phyloP scores from a whole-genome alignment of 2,888 invertebrate genomes.

The Leucophora obtusa region DNA sequence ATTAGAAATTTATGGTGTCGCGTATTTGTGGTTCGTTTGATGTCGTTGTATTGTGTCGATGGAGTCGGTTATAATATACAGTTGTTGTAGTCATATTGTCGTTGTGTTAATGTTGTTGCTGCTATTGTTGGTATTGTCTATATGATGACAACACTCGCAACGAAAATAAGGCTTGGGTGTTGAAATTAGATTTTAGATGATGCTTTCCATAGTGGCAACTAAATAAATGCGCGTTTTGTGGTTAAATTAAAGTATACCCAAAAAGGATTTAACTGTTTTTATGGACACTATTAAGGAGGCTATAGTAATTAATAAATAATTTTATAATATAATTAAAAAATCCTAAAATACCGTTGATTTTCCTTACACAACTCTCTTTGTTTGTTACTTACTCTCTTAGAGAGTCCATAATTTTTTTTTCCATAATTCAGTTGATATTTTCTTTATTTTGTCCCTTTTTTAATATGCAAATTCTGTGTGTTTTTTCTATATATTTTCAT shows the following conservation, averaged over 20 bases:
- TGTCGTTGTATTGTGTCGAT: constrained; percentile 57
- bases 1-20: constrained; percentile 66
- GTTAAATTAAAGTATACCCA: not conserved
- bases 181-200: constrained; percentile 12
- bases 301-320: not conserved
- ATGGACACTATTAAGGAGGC: no score
- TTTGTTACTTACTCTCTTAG: not conserved
- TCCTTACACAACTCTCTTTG: not conserved
- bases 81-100: constrained; percentile 33
- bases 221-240: constrained; percentile 49
- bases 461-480: constrained; percentile 32
- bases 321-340: constrained; percentile 20
- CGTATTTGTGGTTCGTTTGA: constrained; percentile 65
- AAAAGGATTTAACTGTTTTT: no score
- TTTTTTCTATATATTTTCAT: constrained; percentile 51
- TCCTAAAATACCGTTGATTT: not conserved
- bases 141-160: constrained; percentile 42
- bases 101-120: constrained; percentile 32
- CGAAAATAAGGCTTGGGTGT: constrained; percentile 10
- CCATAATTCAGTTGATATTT: constrained; percentile 16
- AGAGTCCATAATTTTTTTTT: constrained; percentile 17
- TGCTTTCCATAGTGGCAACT: constrained; percentile 11
- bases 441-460: constrained; percentile 35
- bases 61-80: constrained; percentile 46
- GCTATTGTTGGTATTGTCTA: constrained; percentile 30